A percentile compares a stretch with the other conserved stretches of the same genome.
Evolutionary conservation across 1,140 invertebrate genomes (phyloP).

Genomic region (Drosophila ananassae): DNA sequence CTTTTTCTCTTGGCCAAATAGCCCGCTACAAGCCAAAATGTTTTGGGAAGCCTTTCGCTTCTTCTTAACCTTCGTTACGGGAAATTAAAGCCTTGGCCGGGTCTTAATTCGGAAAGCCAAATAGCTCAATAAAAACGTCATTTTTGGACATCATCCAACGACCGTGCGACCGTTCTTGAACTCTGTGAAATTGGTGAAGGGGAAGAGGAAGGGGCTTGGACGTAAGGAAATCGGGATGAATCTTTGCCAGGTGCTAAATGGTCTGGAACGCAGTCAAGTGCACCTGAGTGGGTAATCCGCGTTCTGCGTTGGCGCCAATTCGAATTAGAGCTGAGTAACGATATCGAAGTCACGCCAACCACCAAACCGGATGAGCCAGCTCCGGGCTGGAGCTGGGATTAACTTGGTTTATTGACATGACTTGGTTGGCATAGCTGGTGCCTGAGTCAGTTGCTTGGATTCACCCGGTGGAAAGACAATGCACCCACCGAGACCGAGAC

Average conservation of each 20-base stretch:
- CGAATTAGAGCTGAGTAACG: slow-evolving; percentile 67
- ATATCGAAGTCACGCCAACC: slow-evolving; percentile 35
- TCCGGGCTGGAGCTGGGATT: slow-evolving; percentile 38
- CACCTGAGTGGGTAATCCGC: slow-evolving; percentile 21
- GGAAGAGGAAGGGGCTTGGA: not conserved
- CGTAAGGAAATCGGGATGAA: slow-evolving; percentile 21
- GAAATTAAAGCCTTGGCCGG: slow-evolving; percentile 71
- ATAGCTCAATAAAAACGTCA: slow-evolving; percentile 51
- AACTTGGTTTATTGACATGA: slow-evolving; percentile 57
- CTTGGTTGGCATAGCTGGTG: slow-evolving; percentile 54
- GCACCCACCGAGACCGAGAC: slow-evolving; percentile 36
- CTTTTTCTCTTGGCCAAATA: slow-evolving; percentile 22
- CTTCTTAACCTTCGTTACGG: slow-evolving; percentile 54
- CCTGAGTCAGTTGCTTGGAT: slow-evolving; percentile 56
- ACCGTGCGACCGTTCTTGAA: slow-evolving; percentile 73
- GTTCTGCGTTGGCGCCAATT: slow-evolving; percentile 59
- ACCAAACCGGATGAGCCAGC: slow-evolving; percentile 59
- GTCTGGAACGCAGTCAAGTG: slow-evolving; percentile 58
- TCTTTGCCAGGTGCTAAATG: slow-evolving; percentile 57
- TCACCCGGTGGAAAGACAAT: slow-evolving; percentile 49
- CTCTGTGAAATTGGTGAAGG: slow-evolving; percentile 19
- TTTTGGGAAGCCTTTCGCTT: slow-evolving; percentile 9
- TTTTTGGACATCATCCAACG: slow-evolving; percentile 16
- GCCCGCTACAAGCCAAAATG: slow-evolving; percentile 24
- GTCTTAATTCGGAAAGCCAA: slow-evolving; percentile 49